A percentile compares a stretch with the other conserved stretches of the same genome.
These are phyloP conservation scores for Anhinga anhinga DNA, from an alignment of 2,113 vertebrate genomes.

Conservation along the genomic window DNA sequence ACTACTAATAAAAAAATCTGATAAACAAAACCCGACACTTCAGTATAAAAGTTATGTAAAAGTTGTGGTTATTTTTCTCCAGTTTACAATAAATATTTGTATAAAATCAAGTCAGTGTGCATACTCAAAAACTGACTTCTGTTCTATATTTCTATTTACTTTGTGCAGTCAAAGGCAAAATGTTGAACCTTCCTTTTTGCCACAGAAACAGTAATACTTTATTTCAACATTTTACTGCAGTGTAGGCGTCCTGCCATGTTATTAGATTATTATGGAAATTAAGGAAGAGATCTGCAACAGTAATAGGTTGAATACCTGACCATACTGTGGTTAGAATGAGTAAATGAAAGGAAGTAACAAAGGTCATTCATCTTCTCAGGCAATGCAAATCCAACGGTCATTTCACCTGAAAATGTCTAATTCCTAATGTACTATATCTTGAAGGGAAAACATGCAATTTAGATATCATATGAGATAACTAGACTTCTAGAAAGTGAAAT, in stretches of 20 bases:
- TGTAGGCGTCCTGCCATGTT: background rate
- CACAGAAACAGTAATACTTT: background rate
- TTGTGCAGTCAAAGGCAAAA: background rate
- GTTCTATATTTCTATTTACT: background rate
- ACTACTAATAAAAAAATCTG: background rate
- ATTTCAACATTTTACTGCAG: background rate
- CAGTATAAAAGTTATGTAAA: background rate
- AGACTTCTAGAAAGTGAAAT: constrained; percentile 33
- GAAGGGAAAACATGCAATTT: constrained; percentile 18
- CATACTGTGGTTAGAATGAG: background rate
- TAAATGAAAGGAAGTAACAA: background rate
- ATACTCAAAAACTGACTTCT: background rate
- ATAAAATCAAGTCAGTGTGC: background rate
- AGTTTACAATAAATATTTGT: background rate
- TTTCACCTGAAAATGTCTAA: constrained; percentile 13
- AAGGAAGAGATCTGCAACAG: background rate
- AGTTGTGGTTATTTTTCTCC: background rate
- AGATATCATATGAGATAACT: background rate
- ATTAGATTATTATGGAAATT: background rate
- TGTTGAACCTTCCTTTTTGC: background rate
- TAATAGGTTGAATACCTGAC: background rate
- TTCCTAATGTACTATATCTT: background rate
- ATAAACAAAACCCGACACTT: background rate
- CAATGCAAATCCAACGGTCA: constrained; percentile 40
- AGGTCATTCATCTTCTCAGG: background rate